A percentile compares a stretch with the other conserved stretches of the same genome.
These are phyloP conservation scores for Grapholita molesta DNA, from an alignment of 1,140 invertebrate species.

Conservation along the genomic window DNA sequence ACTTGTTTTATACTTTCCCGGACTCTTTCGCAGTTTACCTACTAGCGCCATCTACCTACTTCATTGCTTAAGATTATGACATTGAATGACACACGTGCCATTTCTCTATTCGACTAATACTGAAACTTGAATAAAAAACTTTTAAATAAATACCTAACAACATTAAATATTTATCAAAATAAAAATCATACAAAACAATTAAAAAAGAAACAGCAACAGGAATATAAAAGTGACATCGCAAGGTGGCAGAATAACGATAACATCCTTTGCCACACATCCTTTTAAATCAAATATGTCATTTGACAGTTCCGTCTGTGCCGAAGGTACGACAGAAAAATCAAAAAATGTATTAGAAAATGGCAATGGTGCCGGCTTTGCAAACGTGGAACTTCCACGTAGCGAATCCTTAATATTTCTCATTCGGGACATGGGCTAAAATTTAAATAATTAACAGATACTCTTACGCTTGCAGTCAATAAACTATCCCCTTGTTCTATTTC, in stretches of 20 bases:
- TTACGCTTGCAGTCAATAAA: not conserved
- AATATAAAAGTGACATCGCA: no score
- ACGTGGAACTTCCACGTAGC: slow-evolving; percentile 1
- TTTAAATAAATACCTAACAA: no score
- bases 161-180: no score
- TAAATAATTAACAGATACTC: not conserved
- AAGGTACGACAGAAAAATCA: slow-evolving; percentile 3
- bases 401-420: not conserved
- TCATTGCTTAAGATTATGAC: no score
- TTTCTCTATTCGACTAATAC: no score
- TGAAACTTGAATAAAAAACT: no score
- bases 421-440: not conserved
- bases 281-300: not conserved
- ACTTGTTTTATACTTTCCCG: not conserved
- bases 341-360: slow-evolving; percentile 9
- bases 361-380: slow-evolving; percentile 7
- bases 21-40: not conserved
- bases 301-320: not conserved
- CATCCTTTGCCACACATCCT: not conserved
- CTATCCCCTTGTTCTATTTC: not conserved
- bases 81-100: no score
- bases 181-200: no score
- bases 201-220: no score
- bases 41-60: not conserved
- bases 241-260: not conserved